Conservation (phyloP, 2,888 invertebrate genomes). For the Andrena minutula region DNA sequence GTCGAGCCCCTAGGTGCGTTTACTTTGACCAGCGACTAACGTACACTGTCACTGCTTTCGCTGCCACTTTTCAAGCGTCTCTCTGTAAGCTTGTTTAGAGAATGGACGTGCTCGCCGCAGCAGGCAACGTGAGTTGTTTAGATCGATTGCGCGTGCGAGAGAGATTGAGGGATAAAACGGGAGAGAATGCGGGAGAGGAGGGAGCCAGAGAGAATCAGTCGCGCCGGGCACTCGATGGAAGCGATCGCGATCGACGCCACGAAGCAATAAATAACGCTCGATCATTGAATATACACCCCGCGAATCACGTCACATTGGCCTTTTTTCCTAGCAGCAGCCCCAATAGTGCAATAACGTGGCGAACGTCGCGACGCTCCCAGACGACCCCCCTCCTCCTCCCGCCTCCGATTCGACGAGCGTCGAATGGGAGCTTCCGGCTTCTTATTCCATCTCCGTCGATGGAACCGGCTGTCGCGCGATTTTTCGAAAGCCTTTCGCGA, state of each 20-base stretch:
- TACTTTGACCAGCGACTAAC: conserved; percentile 35
- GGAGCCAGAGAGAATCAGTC: conserved; percentile 45
- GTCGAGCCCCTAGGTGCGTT: conserved; percentile 11
- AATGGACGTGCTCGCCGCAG: conserved; percentile 6
- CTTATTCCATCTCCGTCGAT: conserved; percentile 4
- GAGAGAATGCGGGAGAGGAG: neutral
- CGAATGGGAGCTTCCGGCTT: neutral
- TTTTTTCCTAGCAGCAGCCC: conserved; percentile 34
- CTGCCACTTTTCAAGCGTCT: conserved; percentile 56
- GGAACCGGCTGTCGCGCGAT: too few species aligned
- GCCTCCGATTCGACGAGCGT: neutral
- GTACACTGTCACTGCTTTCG: conserved; percentile 65
- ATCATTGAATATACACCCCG: neutral
- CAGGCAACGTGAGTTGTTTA: conserved; percentile 24
- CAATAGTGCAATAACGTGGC: conserved; percentile 60
- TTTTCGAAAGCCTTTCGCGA: neutral
- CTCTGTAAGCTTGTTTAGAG: conserved; percentile 36
- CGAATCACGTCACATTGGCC: conserved; percentile 15
- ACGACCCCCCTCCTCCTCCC: conserved; percentile 3
- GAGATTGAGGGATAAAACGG: neutral
- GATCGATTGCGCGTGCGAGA: conserved; percentile 7
- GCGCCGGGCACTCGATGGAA: conserved; percentile 7
- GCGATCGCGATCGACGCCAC: conserved; percentile 6
- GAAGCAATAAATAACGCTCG: conserved; percentile 17
- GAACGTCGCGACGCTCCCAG: conserved; percentile 15